Base-by-base conservation (phyloP, 2,797 vertebrate species). In the Sebastes kiyomatsui region DNA sequence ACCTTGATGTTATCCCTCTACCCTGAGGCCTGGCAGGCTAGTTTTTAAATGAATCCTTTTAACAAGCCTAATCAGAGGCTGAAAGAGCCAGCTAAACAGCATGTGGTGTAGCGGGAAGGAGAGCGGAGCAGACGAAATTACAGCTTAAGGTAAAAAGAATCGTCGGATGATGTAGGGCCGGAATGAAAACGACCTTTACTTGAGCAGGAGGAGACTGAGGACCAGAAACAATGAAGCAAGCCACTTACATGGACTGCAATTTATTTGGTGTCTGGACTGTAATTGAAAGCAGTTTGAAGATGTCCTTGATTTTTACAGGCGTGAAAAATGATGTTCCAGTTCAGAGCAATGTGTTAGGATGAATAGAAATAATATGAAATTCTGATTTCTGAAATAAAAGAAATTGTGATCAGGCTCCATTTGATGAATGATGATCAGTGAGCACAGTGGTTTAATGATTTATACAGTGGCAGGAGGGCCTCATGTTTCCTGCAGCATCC, bases 11-110 rank as follows among this genome's bases (percentile, higher is more conserved):
- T 81, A 75, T 90, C 77, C 80, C 68, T 86, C 55, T 73, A 84
- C 68, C 87, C 84, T 1, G 75, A 85, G 80, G 90, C 88, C 87
- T 82, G 77, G 71, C 67, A 72, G 89, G 84, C 81, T 83, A 75
- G 77, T 91, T 92, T 92, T 89, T 91, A 90, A 89, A 88, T 85
- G 80, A 93, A 91, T 88, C 87, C 81, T 90, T 91, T 92, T 87
- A 90, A 88, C 78, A 72, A 77, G 86, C 77, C 87, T 91, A 88
- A 91, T 92, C 89, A 85, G 86, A 80, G 72, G 76, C 72, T 77
- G 84, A 64, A 80, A 54, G 80, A 89, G 89, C 75, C 80, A 77
- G 56, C 66, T 67, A 62, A 82, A 79, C 81, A 79, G 76, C 76
- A 67, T 59, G 79, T n/a, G 70, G 69, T 42, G 58, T 6, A 65